Conservation (phyloP, 2,888 invertebrate species). For the Notocelia uddmanniana region DNA sequence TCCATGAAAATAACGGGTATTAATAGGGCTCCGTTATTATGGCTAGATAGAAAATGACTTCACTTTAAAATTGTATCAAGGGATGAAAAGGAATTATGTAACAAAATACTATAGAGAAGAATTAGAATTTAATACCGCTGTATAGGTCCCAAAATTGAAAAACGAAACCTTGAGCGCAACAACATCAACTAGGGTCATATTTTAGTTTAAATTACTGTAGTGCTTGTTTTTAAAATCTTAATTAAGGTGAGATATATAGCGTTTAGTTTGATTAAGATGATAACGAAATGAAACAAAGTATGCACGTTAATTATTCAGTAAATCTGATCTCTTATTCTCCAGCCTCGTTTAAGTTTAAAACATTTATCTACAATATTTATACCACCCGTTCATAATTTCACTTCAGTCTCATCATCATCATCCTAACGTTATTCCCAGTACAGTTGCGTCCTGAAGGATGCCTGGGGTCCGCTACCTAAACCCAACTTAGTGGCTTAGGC, state of each 20-base stretch:
- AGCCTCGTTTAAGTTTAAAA: too few relatives aligned
- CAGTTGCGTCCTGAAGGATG: too few relatives aligned
- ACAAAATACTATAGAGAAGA: background rate
- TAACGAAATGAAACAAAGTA: background rate
- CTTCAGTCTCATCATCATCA: too few relatives aligned
- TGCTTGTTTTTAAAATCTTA: background rate
- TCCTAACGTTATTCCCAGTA: too few relatives aligned
- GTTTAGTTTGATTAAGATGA: background rate
- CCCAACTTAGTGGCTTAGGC: too few relatives aligned
- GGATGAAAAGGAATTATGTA: background rate
- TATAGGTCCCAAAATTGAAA: background rate
- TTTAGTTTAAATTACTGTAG: background rate
- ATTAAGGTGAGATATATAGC: background rate
- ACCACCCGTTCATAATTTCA: too few relatives aligned
- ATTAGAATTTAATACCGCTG: background rate
- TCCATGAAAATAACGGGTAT: background rate
- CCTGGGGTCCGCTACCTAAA: too few relatives aligned
- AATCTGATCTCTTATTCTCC: background rate
- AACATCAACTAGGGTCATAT: background rate
- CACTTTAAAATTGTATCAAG: background rate
- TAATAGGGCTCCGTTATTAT: conserved; percentile 4
- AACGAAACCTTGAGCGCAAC: background rate
- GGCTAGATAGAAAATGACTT: background rate
- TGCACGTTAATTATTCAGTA: background rate
- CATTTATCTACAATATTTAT: too few relatives aligned